phyloP scores from a whole-genome alignment of 1,140 invertebrate species.

The Tigriopus japonicus region DNA sequence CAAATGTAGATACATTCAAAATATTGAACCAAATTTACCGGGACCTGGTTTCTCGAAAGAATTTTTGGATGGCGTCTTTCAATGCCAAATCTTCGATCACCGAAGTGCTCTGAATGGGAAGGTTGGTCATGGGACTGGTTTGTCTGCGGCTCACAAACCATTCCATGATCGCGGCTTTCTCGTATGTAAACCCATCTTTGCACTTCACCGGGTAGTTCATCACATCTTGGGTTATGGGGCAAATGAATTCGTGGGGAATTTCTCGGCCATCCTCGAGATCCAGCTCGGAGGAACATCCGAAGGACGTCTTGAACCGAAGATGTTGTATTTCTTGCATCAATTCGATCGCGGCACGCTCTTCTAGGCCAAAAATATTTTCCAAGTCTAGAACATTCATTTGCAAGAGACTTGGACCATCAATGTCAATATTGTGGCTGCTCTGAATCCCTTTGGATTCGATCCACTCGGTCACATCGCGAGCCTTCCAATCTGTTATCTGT shows the following conservation, averaged over 20 bases:
- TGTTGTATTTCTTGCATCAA: constrained; percentile 17
- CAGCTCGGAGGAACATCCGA: constrained; percentile 15
- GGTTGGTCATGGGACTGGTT: constrained; percentile 55
- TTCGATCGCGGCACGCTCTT: constrained; percentile 33
- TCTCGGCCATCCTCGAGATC: constrained; percentile 16
- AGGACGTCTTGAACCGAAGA: constrained; percentile 21
- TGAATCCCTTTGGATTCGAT: not conserved
- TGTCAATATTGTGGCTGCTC: constrained; percentile 18
- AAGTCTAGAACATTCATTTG: constrained; percentile 21
- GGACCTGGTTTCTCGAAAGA: not conserved
- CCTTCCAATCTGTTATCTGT: too few relatives aligned
- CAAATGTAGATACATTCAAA: too few relatives aligned
- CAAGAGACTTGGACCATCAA: constrained; percentile 4
- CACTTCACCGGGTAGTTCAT: constrained; percentile 56
- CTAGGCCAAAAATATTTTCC: constrained; percentile 22
- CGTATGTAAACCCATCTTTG: constrained; percentile 56
- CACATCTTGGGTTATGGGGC: constrained; percentile 58
- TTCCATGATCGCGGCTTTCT: constrained; percentile 46
- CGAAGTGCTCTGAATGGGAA: not conserved
- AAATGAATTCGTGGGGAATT: constrained; percentile 46
- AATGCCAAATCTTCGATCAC: not conserved
- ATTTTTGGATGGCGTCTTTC: not conserved
- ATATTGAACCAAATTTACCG: too few relatives aligned
- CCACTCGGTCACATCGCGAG: too few relatives aligned
- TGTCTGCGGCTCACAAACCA: constrained; percentile 51